Evolutionary conservation across 1,140 invertebrate genomes (phyloP), one percentile per base, ranked within the genome.

Genomic region (Uloborus diversus): DNA sequence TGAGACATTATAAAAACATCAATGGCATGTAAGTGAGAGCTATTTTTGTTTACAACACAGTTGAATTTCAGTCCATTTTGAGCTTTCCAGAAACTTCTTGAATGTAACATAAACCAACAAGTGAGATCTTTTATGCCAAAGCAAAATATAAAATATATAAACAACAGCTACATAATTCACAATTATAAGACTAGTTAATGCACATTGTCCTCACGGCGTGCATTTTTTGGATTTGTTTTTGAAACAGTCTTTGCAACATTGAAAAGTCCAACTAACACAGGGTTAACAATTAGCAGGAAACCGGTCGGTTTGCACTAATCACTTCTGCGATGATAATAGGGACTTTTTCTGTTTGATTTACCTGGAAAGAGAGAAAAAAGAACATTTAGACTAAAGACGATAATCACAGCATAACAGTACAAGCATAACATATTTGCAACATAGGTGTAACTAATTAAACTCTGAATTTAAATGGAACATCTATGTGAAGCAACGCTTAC

Each of bases 281-380:
- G n/a, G 13, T 28, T 62, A 3, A 11, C 23, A 53, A 32, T 65
- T 76, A 76, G 35, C 71, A 76, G 42, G 71, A 76, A 2, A 76
- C 71, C 14, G 71, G 71, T 56, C 61, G 49, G 28, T 64, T 64
- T 4, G 59, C 61, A 51, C 35, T 51, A 5, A 76, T 56, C 30
- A 53, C 71, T 17, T 49, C 71, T 27, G 35, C 49, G 17, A 66
- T 66, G 30, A 56, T n/a, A n/a, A n/a, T 76, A 23, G 71, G 71
- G 1, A 76, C 25, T 76, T 76, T 76, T 35, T 76, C 71, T 64
- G 61, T 64, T 33, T 75, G 71, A 64, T 47, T 76, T 2, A 76
- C 71, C 71, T 76, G 53, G 23, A 30, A 20, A 76, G 37, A 27
- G 28, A 64, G 33, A 51, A 64, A 64, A 64, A 23, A 23, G 28